Conservation (phyloP, 2,888 invertebrate species). For the Rosalia funebris region DNA sequence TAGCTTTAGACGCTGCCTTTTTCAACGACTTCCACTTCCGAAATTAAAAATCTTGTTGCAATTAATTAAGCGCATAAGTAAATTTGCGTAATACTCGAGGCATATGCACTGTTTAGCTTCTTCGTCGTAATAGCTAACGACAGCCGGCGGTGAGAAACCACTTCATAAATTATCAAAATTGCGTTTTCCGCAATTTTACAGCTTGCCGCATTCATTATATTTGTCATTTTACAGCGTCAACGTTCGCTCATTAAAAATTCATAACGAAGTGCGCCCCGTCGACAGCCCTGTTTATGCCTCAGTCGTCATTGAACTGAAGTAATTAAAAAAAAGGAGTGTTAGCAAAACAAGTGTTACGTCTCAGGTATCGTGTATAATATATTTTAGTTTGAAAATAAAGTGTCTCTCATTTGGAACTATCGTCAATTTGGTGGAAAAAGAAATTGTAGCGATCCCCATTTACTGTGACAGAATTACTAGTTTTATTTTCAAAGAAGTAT, state of each 20-base stretch:
- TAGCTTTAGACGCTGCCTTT: too few relatives aligned
- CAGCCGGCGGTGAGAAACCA: slow-evolving; percentile 5
- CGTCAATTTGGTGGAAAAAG: too few relatives aligned
- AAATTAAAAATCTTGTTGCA: too few relatives aligned
- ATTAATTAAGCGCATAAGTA: background rate
- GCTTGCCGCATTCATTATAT: slow-evolving; percentile 3
- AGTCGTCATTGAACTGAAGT: background rate
- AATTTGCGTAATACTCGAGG: background rate
- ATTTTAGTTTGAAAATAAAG: too few relatives aligned
- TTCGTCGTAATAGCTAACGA: slow-evolving; percentile 1
- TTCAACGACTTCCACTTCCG: too few relatives aligned
- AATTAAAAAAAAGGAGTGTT: background rate
- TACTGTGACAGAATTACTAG: too few relatives aligned
- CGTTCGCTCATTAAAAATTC: slow-evolving; percentile 11
- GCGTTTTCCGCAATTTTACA: slow-evolving; percentile 7
- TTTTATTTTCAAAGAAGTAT: too few relatives aligned
- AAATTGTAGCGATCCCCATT: too few relatives aligned
- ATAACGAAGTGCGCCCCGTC: background rate
- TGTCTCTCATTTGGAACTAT: too few relatives aligned
- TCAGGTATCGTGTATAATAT: too few relatives aligned
- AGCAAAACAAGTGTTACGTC: background rate
- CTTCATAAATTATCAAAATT: slow-evolving; percentile 17
- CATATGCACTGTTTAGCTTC: slow-evolving; percentile 7
- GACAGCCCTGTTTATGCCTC: background rate
- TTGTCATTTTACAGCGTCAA: slow-evolving; percentile 10